Evolutionary conservation across 2,797 vertebrate genomes (phyloP), one percentile per base, ranked within the genome.

Genomic region (Muscicapa striata): DNA sequence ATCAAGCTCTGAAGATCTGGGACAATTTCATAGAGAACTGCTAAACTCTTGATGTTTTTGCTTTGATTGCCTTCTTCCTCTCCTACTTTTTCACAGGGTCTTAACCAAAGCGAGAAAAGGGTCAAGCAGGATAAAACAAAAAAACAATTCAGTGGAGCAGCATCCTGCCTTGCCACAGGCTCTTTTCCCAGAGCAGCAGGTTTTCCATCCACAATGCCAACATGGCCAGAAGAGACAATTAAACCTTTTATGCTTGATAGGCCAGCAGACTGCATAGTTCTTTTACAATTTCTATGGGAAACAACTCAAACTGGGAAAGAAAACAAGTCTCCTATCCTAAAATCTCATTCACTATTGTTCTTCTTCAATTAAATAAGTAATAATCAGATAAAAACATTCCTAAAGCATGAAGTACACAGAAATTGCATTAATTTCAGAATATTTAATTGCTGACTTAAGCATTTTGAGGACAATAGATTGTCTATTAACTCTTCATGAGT

Each of bases 371-470:
- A 94, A 81, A 6, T 6, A 93, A 94, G 88, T 78, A 73, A 76
- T 80, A 91, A 92, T 88, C 18, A 87, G 94, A 92, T 55, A 2
- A 84, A 91, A 94, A 54, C 41, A 92, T 91, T 94, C 86, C 45
- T 90, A 58, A 29, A 66, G 6, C 73, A 87, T 84, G 64, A 94
- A 72, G 61, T 68, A 46, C 58, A 69, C 76, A 92, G 62, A 81
- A 93, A 84, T 67, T 83, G 2, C 38, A 89, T 55, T 87, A 83
- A 46, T 13, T 72, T 75, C 15, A 82, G 90, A 90, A 66, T 89
- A 82, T 61, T 86, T 89, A 12, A 69, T 38, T 87, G 36, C 15
- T 84, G 32, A 13, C 27, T 64, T 66, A 69, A 77, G 22, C 5
- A 41, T 15, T 24, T 13, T 45, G 16, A 29, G 29, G 40, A 38